phyloP scores from a whole-genome alignment of 37 sponge, comb jelly and placozoan genomes.

The Hexactinellida sp. region DNA sequence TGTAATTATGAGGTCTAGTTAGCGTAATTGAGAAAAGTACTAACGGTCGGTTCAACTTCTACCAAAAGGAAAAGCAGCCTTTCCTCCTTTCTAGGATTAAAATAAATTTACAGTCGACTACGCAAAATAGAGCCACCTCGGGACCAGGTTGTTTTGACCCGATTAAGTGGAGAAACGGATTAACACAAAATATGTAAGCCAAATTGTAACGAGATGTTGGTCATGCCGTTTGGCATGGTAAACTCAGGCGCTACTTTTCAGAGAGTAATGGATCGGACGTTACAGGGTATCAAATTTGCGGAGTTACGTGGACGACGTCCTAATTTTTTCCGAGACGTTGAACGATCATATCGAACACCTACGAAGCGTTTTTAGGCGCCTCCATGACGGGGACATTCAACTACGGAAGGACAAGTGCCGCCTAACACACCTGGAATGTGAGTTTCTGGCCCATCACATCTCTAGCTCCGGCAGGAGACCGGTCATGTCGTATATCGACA shows the following conservation, averaged over 20 bases:
- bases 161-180: no score
- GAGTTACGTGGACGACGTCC: conserved; percentile 17
- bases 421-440: background rate
- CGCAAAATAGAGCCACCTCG: no score
- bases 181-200: no score
- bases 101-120: no score
- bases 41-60: no score
- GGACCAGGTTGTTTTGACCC: no score
- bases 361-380: background rate
- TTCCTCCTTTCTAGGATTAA: no score
- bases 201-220: no score
- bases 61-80: no score
- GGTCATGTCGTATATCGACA: background rate
- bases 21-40: no score
- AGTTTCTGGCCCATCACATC: conserved; percentile 2
- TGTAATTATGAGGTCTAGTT: no score
- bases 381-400: background rate
- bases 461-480: background rate
- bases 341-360: conserved; percentile 15
- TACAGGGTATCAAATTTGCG: background rate
- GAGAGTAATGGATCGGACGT: background rate
- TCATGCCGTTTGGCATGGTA: conserved; percentile 16
- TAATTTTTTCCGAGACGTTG: conserved; percentile 8
- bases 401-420: conserved; percentile 23
- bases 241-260: conserved; percentile 21